Percentiles rank a stretch among this genome's conserved stretches.
Conservation (phyloP, 2,797 vertebrate species). For the Octomys mimax region DNA sequence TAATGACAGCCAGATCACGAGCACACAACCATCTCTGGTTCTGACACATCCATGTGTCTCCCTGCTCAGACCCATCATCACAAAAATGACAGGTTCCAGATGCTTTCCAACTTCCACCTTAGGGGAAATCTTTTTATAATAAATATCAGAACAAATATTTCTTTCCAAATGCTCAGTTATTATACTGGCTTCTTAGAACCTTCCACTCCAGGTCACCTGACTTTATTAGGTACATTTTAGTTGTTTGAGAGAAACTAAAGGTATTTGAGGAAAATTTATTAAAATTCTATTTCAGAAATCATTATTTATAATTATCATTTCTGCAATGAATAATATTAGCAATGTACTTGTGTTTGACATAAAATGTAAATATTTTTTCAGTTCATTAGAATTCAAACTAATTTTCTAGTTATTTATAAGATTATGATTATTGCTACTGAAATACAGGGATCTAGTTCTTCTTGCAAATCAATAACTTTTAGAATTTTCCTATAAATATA, state of each 20-base stretch:
- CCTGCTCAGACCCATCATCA: slow-evolving; percentile 64
- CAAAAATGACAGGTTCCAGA: slow-evolving; percentile 74
- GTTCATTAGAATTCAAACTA: background rate
- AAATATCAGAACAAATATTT: slow-evolving; percentile 51
- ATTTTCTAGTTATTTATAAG: background rate
- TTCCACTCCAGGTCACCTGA: background rate
- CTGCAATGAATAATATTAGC: background rate
- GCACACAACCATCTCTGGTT: slow-evolving; percentile 63
- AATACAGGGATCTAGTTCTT: background rate
- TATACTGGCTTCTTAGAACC: slow-evolving; percentile 9
- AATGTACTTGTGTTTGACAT: background rate
- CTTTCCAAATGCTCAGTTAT: slow-evolving; percentile 46
- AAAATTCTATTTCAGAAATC: slow-evolving; percentile 49
- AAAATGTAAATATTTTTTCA: background rate
- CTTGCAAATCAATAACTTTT: background rate
- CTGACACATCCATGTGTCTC: slow-evolving; percentile 31
- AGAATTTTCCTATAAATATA: slow-evolving; percentile 1
- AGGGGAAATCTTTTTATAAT: slow-evolving; percentile 66
- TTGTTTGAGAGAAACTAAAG: background rate
- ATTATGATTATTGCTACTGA: background rate
- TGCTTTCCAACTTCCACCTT: slow-evolving; percentile 67
- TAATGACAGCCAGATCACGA: slow-evolving; percentile 42
- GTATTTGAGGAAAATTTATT: background rate
- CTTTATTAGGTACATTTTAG: background rate
- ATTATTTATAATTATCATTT: background rate